Percentiles rank a stretch among this genome's conserved stretches.
Evolutionary conservation across 2,113 vertebrate genomes (phyloP).

Genomic region (Arvicanthis niloticus): DNA sequence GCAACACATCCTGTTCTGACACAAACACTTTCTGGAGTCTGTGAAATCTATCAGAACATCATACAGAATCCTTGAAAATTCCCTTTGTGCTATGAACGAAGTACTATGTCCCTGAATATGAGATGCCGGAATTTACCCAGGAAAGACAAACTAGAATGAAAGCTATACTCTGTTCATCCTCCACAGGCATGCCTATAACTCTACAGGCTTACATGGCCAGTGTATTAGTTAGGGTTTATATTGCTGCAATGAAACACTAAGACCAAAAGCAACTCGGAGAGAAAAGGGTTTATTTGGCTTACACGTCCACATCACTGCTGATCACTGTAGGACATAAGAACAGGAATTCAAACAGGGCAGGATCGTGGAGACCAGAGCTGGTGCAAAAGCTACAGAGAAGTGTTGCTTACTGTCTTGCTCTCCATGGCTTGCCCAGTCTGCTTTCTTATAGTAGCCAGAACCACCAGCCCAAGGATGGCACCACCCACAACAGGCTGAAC

Average conservation of each 20-base stretch:
- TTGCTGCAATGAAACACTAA: background rate
- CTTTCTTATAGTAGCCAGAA: background rate
- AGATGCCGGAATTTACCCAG: background rate
- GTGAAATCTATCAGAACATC: background rate
- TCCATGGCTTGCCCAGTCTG: background rate
- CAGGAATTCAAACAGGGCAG: background rate
- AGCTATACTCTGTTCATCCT: background rate
- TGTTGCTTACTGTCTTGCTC: background rate
- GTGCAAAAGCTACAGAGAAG: background rate
- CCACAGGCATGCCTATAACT: background rate
- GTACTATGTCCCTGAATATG: background rate
- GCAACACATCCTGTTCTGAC: background rate
- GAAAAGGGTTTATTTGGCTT: background rate
- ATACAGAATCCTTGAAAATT: background rate
- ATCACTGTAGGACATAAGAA: background rate
- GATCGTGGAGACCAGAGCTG: background rate
- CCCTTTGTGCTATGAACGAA: background rate
- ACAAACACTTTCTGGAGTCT: background rate
- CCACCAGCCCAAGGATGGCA: background rate
- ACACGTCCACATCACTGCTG: background rate
- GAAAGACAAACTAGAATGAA: conserved; percentile 4
- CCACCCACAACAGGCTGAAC: background rate
- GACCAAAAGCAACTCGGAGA: background rate
- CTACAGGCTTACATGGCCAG: background rate
- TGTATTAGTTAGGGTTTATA: background rate